Base-by-base conservation (phyloP, 2,113 vertebrate species). In the Microtus richardsoni region DNA sequence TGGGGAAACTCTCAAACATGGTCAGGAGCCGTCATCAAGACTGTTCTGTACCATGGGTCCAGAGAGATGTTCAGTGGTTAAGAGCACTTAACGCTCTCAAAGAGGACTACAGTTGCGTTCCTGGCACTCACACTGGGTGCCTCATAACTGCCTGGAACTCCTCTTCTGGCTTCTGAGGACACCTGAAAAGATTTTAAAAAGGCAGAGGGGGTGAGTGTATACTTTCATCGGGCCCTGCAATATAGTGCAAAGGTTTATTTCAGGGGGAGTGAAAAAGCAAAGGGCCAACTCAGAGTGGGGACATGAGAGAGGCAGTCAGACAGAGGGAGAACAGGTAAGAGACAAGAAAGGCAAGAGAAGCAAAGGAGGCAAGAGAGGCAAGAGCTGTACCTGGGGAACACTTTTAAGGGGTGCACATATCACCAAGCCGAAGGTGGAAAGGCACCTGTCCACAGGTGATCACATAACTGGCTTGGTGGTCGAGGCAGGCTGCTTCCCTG, bases 191-290 rank as follows among this genome's bases (percentile, higher is more conserved):
- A 73, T 70, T 68, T 14, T 6, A 19, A 71, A 70, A 68, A 68
- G 30, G 30, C 0, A 0, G 5, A 33, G 66, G 36, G 7, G 17
- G 19, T 1, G 2, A 73, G 70, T 39, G 19, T 7, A 19, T 73
- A 73, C n/a, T 73, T 39, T 73, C 0, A 0, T 10, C 8, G 4
- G 70, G 7, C n/a, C n/a, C 70, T 22, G n/a, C 19, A 73, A 22
- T 17, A 39, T 33, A n/a, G 19, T 39, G n/a, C 70, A 39, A 73
- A 73, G 70, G 36, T 21, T 21, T 39, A 22, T 71, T 71, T 58
- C 1, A 1, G 19, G 36, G 16, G 8, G 36, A 3, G 70, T 71
- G 19, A 71, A 39, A 71, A n/a, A 71, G 36, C 3, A 8, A 39
- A 39, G n/a, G 36, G 19, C 70, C n/a, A n/a, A 22, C 70, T 73